Base-by-base conservation (phyloP, 2,888 invertebrate species). In the Asteroscopus sphinx region DNA sequence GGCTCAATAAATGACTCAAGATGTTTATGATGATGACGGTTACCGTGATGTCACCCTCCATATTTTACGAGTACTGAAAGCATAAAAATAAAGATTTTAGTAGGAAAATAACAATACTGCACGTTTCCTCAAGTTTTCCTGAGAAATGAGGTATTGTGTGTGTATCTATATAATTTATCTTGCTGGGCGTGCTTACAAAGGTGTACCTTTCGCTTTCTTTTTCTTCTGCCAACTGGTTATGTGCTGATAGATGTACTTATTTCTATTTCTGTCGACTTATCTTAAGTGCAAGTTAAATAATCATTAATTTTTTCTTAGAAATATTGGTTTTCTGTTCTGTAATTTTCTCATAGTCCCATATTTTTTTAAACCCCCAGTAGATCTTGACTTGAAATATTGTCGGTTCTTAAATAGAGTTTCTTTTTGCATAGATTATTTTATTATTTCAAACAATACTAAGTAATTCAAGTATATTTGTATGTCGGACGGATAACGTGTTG, bases 401-500 rank as follows among this genome's bases (percentile, higher is more conserved):
- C 9, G n/a, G 13, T 5, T 32, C 1, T 7, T 12, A 32, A 41
- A 17, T 40, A 17, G 8, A 41, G 28, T 28, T 26, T 6, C 11
- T 9, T 11, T n/a, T 57, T 16, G 1, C n/a, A 7, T 35, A 11
- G 16, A 26, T 61, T 33, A 44, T 48, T 33, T 40, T 30, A 32
- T 32, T 17, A 26, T n/a, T 13, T 16, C 2, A 32, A 39, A 42
- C 32, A 40, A 47, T 46, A n/a, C 32, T 9, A 13, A 53, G 48
- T 41, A 15, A 48, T 48, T 48, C 26, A 9, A 44, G 36, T 21
- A 15, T 64, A 57, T 70, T 64, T 48, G 36, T 32, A 32, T 48
- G n/a, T n/a, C n/a, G n/a, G n/a, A n/a, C n/a, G n/a, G n/a, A n/a
- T 33, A 66, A 33, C 32, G 44, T 32, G 78, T 79, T 85, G 80